phyloP scores from a whole-genome alignment of 2,797 vertebrate genomes.

The Neosilurus mollespiculum region DNA sequence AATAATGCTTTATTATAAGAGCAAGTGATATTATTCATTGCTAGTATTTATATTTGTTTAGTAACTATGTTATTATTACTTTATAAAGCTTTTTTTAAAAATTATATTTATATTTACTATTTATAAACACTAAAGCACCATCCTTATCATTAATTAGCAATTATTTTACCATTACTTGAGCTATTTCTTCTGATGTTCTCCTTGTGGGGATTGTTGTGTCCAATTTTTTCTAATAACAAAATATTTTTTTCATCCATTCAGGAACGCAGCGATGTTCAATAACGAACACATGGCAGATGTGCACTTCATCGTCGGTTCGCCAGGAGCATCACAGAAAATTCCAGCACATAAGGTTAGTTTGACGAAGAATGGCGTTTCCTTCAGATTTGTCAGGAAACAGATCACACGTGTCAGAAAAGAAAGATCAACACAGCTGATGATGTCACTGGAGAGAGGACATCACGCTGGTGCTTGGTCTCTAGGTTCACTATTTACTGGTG shows the following conservation, averaged over 20 bases:
- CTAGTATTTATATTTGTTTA: neutral
- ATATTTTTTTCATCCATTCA: constrained; percentile 63
- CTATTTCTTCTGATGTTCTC: neutral
- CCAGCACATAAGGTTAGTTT: constrained; percentile 92
- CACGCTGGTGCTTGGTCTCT: neutral
- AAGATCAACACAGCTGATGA: neutral
- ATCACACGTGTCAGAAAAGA: neutral
- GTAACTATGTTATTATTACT: neutral
- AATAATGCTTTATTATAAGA: neutral
- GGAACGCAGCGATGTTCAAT: constrained; percentile 98
- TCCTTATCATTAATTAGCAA: neutral
- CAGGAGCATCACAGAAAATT: constrained; percentile 82
- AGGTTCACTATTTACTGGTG: neutral
- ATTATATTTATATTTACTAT: neutral
- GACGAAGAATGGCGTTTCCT: neutral
- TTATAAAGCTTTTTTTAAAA: neutral
- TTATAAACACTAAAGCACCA: neutral
- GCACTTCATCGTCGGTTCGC: constrained; percentile 91
- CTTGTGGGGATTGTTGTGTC: neutral
- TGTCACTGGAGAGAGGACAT: neutral
- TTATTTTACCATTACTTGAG: neutral
- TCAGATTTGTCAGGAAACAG: too few species aligned
- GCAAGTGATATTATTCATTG: neutral
- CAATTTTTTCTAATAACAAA: neutral
- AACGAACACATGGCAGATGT: constrained; percentile 99